Base-by-base conservation (phyloP, 2,113 vertebrate species). In the Tichodroma muraria region DNA sequence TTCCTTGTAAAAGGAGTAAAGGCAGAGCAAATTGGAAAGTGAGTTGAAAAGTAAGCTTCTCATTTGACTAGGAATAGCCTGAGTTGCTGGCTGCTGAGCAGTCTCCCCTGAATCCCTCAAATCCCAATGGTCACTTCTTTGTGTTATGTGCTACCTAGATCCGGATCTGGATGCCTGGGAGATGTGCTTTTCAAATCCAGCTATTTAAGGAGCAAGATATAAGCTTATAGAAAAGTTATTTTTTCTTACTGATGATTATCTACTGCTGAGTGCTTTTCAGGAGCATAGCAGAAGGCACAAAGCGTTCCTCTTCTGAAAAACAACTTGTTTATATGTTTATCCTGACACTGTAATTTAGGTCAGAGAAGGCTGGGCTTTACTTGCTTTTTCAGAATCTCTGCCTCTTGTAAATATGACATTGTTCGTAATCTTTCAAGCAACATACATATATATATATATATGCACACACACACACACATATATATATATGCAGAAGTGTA, bases 401-500 rank as follows among this genome's bases (percentile, higher is more conserved):
- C 40, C 22, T 68, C 17, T 15, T 85, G 12, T 37, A 66, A 84
- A 71, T 38, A 30, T 13, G 31, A 24, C 13, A 21, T 16, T 54
- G 17, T 53, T 88, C 1, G 4, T 84, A 31, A 11, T 79, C 33
- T 87, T 75, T 69, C 21, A 88, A 31, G 8, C 13, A 30, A 38
- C 8, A 4, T 28, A 33, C 8, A 11, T 47, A 24, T 2, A 22
- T 9, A 4, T 2, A 24, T 5, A 16, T 13, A 21, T 10, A 8
- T 6, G 11, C 4, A 23, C 9, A 23, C 4, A 23, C 9, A 50
- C 15, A 63, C 7, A 5, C 1, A 22, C 8, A 22, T 24, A 31
- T 9, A 10, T 18, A 40, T 8, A 63, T 11, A 7, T 6, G 10
- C 2, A 3, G 6, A 61, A 38, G 8, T 28, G 6, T 37, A 19